Base-by-base conservation (phyloP, 1,140 invertebrate species). In the Papilio glaucus region DNA sequence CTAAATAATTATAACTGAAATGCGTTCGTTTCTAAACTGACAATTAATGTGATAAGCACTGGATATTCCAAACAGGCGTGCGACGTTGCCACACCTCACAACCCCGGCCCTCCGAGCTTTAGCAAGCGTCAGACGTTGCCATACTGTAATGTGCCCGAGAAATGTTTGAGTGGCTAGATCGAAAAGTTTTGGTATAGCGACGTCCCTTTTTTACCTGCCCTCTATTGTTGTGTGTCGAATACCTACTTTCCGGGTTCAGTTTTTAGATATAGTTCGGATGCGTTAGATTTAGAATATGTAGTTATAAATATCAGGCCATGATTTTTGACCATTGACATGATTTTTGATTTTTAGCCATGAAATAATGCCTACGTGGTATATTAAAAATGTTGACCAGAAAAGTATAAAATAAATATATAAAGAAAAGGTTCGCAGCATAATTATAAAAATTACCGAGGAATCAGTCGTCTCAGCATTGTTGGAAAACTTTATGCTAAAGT, bases 181-280 rank as follows among this genome's bases (percentile, higher is more conserved):
- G 74, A 70, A 71, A 74, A 77, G 49, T 73, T 74, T 69, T 67
- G 39, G 72, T 60, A 72, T 70, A 76, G 67, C 75, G 62, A 74
- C 65, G 69, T 76, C 71, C 71, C 75, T 75, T 78, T 74, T 82
- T 76, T 81, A 78, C 80, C 78, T 82, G 80, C 72, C 76, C 71
- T 68, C 65, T 78, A 24, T 63, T 63, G 62, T 41, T 63, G 12
- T 63, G 8, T 8, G 13, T 39, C 33, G 37, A 37, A 63, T 63
- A 41, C n/a, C n/a, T n/a, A n/a, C 15, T 38, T 63, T 38, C 62
- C n/a, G 62, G 33, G 29, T 63, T n/a, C 62, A 6, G 15, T 39
- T 63, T 63, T 57, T 24, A 57, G 10, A 57, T 12, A 57, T 57
- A 18, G 9, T 13, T 57, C 24, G 49, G 24, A 57, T 57, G 10